Percentiles rank a stretch among this genome's conserved stretches.
phyloP scores from a whole-genome alignment of 2,888 invertebrate genomes.

The Andrena praecox region DNA sequence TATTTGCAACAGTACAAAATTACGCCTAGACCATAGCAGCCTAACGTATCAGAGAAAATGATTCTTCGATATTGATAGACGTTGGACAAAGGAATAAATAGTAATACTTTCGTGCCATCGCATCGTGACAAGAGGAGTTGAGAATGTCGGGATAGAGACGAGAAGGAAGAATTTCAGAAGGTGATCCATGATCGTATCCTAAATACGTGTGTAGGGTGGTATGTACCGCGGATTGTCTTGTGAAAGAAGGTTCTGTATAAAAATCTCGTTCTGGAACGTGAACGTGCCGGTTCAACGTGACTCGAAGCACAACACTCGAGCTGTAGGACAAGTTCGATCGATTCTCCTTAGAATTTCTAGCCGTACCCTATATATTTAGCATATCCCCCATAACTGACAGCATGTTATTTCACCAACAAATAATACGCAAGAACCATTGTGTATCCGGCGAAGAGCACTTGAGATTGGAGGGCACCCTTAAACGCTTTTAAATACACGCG shows the following conservation, averaged over 20 bases:
- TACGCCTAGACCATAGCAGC: no score
- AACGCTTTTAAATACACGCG: slow-evolving; percentile 81
- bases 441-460: slow-evolving; percentile 75
- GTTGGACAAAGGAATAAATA: slow-evolving; percentile 46
- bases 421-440: slow-evolving; percentile 80
- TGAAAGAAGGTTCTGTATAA: slow-evolving; percentile 64
- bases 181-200: slow-evolving; percentile 50
- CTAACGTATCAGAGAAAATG: no score
- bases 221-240: slow-evolving; percentile 60
- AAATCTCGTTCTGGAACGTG: slow-evolving; percentile 48
- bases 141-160: background rate
- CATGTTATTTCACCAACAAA: slow-evolving; percentile 83
- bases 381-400: slow-evolving; percentile 81
- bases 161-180: slow-evolving; percentile 27
- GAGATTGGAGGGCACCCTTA: slow-evolving; percentile 78
- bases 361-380: slow-evolving; percentile 80
- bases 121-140: slow-evolving; percentile 2
- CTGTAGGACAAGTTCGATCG: slow-evolving; percentile 73
- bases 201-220: slow-evolving; percentile 32
- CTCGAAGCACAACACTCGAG: slow-evolving; percentile 75
- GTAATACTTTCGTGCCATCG: slow-evolving; percentile 37
- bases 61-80: no score
- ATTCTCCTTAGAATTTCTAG: slow-evolving; percentile 74
- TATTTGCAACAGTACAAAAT: no score
- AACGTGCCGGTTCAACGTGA: slow-evolving; percentile 67